A percentile compares a stretch with the other conserved stretches of the same genome.
phyloP scores from a whole-genome alignment of 2,888 invertebrate species.

The Chrysolina oricalcia region DNA sequence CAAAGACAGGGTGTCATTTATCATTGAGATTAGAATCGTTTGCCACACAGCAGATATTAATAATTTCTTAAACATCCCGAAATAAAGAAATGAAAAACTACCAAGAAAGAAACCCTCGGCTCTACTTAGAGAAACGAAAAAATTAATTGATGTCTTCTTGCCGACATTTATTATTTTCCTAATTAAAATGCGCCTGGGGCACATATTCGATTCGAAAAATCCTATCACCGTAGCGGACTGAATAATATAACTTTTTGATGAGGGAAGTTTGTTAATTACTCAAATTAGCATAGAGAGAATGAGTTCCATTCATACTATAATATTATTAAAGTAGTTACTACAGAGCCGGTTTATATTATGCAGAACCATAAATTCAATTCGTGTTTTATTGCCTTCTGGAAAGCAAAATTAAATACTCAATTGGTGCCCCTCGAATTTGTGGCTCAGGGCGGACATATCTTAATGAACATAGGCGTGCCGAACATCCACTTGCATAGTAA shows the following conservation, averaged over 20 bases:
- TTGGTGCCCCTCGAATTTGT: constrained; percentile 28
- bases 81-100: constrained; percentile 18
- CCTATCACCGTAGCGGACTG: constrained; percentile 29
- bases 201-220: constrained; percentile 41
- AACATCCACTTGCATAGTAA: no score
- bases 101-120: neutral
- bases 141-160: constrained; percentile 27
- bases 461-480: neutral
- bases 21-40: neutral
- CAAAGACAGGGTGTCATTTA: neutral
- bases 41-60: neutral
- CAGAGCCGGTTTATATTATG: constrained; percentile 38
- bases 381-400: constrained; percentile 39
- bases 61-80: neutral
- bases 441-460: neutral
- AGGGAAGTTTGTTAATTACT: constrained; percentile 47
- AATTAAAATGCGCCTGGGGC: constrained; percentile 29
- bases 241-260: constrained; percentile 50
- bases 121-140: constrained; percentile 27
- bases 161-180: constrained; percentile 30
- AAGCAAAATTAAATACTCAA: constrained; percentile 33
- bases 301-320: constrained; percentile 32
- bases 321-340: constrained; percentile 42
- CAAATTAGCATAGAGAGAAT: constrained; percentile 44
- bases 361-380: constrained; percentile 42